Conservation (phyloP, 2,888 invertebrate genomes). For the Aplocera efformata region DNA sequence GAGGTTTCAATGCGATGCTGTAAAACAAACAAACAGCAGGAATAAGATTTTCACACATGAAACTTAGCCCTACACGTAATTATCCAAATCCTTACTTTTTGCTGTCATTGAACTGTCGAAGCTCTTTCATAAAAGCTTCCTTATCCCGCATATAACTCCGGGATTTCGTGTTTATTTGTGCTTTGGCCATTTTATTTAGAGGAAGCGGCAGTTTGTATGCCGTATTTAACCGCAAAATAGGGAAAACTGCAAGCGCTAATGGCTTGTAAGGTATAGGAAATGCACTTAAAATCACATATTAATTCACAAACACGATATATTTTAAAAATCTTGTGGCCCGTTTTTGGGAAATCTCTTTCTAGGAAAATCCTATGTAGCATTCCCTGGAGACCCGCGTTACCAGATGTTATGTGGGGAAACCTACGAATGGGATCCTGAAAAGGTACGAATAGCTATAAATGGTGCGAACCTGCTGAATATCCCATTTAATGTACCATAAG, state of each 20-base stretch:
- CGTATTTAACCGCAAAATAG: background rate
- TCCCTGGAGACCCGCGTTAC: too few relatives aligned
- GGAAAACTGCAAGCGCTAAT: background rate
- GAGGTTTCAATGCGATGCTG: conserved; percentile 81
- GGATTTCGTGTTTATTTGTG: conserved; percentile 76
- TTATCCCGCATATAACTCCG: conserved; percentile 88
- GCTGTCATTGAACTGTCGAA: conserved; percentile 94
- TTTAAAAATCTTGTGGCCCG: background rate
- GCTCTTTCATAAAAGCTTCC: conserved; percentile 89
- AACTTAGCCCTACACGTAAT: background rate
- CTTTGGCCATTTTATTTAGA: conserved; percentile 64
- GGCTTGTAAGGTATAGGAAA: background rate
- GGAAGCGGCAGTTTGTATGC: conserved; percentile 15
- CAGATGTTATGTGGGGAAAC: too few relatives aligned
- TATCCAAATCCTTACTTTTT: conserved; percentile 86
- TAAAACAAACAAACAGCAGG: conserved; percentile 66
- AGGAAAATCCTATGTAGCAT: too few relatives aligned
- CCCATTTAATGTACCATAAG: too few relatives aligned
- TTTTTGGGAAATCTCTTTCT: too few relatives aligned
- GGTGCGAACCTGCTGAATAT: too few relatives aligned
- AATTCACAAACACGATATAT: conserved; percentile 5
- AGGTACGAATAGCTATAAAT: too few relatives aligned
- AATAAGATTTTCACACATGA: background rate
- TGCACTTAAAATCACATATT: conserved; percentile 1
- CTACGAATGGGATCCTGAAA: too few relatives aligned